These are phyloP conservation scores for Pluvianellus socialis DNA, from an alignment of 2,113 vertebrate genomes.

Conservation along the genomic window DNA sequence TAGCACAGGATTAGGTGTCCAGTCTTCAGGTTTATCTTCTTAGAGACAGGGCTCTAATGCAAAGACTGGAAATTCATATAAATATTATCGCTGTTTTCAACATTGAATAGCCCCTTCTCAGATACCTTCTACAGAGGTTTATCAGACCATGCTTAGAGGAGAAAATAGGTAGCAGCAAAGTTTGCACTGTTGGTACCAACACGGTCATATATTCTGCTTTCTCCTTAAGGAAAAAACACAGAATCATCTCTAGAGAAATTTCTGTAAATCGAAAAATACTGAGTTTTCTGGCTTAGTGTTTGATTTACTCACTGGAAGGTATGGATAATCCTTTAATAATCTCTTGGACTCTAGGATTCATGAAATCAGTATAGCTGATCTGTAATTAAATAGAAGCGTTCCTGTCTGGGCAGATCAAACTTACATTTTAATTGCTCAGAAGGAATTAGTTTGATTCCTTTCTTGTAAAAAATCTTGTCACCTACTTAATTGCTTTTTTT, in stretches of 20 bases:
- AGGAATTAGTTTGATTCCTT: not conserved
- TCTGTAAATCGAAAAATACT: not conserved
- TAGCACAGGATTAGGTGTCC: not conserved
- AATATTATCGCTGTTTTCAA: not conserved
- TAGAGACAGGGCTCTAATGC: not conserved
- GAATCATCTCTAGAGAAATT: not conserved
- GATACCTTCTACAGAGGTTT: not conserved
- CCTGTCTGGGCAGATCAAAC: not conserved
- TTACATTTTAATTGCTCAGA: constrained; percentile 25
- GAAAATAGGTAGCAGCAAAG: not conserved
- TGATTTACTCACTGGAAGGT: not conserved
- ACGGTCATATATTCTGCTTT: not conserved
- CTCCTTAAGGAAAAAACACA: not conserved
- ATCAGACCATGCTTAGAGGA: not conserved
- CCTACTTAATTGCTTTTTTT: constrained; percentile 33
- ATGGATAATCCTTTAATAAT: not conserved
- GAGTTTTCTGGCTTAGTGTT: not conserved
- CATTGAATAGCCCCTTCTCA: not conserved
- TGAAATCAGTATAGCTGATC: not conserved
- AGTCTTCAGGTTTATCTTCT: not conserved
- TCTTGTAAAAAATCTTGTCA: not conserved
- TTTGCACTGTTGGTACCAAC: not conserved
- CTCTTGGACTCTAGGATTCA: not conserved
- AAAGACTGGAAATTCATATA: not conserved
- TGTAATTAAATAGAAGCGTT: not conserved